Base-by-base conservation (phyloP, 2,888 invertebrate species). In the Eustalomyia histrio region DNA sequence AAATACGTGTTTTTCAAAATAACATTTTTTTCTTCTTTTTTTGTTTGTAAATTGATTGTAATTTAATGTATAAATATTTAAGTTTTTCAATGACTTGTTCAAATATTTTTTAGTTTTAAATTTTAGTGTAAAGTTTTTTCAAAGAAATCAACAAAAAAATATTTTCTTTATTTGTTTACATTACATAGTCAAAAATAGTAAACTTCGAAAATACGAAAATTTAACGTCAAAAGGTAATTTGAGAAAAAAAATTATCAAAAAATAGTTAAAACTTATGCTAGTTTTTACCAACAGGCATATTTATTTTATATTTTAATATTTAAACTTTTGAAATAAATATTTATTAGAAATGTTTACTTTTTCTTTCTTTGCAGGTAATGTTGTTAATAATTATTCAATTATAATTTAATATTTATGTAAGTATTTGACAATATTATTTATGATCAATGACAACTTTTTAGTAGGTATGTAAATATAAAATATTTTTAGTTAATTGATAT, bases 1-100 rank as follows among this genome's bases (percentile, higher is more conserved):
- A 43, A 43, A 61, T 43, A 61, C 43, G 43, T 43, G 61, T 43
- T 43, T 1, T 61, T 35, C 18, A 35, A 53, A 53, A 53, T 17
- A 17, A 18, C 53, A 18, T 17, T 53, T 55, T 24, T 24, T 3
- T 21, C 17, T 57, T 33, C 12, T 17, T 53, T 55, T 24, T 24
- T 3, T 21, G 17, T 57, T 33, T 39, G 39, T 39, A 39, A 39
- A 39, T 14, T 47, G 14, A n/a, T 47, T 47, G 43, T 47, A n/a
- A 47, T n/a, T 47, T 14, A 14, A n/a, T 47, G n/a, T 4, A 4
- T n/a, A 47, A 47, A 47, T 47, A 47, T 47, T 47, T n/a, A n/a
- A n/a, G 43, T 47, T 29, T 29, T 4, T 6, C 2, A 39, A 14
- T 3, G 12, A 39, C 1, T 39, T 39, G 39, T 39, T 39, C 12